Evolutionary conservation across 1,140 invertebrate species (phyloP).

Genomic region (Fopius arisanus): DNA sequence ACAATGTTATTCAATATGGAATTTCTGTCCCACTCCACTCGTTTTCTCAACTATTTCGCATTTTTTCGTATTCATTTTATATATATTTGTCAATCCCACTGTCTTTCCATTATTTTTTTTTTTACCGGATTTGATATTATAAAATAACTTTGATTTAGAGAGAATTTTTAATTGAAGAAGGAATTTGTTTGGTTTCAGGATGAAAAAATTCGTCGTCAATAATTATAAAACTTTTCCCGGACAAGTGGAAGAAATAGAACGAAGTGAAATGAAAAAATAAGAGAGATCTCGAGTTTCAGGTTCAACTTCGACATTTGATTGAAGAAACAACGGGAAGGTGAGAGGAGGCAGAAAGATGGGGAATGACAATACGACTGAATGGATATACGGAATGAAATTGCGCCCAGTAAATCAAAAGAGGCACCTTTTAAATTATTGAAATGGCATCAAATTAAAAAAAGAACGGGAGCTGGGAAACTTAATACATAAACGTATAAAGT

Average conservation of each 20-base stretch:
- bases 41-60: background rate
- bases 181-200: background rate
- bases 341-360: background rate
- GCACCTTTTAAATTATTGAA: constrained; percentile 33
- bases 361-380: background rate
- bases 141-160: no score
- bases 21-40: constrained; percentile 13
- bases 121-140: background rate
- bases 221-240: background rate
- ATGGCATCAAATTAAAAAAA: constrained; percentile 36
- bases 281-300: constrained; percentile 2
- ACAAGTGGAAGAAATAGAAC: background rate
- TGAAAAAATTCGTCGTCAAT: background rate
- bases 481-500: background rate
- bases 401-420: constrained; percentile 31
- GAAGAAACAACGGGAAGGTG: constrained; percentile 9
- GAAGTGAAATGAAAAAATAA: background rate
- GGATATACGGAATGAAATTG: background rate
- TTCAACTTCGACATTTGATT: constrained; percentile 18
- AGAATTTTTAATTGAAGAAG: background rate
- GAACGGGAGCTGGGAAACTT: background rate
- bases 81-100: background rate
- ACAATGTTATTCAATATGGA: constrained; percentile 26
- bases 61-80: background rate
- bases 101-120: no score